Evolutionary conservation across 2,113 vertebrate genomes (phyloP), one percentile per base, ranked within the genome.

Genomic region (Carassius auratus): DNA sequence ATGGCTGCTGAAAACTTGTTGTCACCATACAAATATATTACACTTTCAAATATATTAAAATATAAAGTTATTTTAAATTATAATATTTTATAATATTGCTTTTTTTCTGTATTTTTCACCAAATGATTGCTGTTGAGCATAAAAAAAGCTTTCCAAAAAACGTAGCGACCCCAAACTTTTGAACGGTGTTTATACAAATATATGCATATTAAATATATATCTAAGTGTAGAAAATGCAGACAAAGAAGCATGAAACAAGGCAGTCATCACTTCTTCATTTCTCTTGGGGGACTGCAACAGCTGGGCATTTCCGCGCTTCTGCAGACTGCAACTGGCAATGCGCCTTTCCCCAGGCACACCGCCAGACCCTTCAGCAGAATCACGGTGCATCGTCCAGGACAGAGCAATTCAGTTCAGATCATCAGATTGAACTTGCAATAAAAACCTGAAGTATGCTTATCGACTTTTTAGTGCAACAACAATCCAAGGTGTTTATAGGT

Each of bases 211-310:
- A 61, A 9, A 52, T 9, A 61, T n/a, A n/a, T 61, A 4, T 61
- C 19, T 73, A 9, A 8, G 69, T 73, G 19, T 23, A 59, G 90
- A 90, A 88, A 83, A 0, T 76, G 73, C 14, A 84, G 62, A 55
- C 23, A 30, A 76, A 92, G 81, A 87, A n/a, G 57, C 57, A 8
- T 90, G 85, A 81, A 90, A 90, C 84, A 77, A 62, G 84, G 81
- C 71, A 86, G 55, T 89, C 86, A 88, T 90, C 87, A 50, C 26
- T 79, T n/a, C n/a, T n/a, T n/a, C n/a, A 88, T 90, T 87, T 89
- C 14, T 85, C n/a, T 33, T 57, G 38, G 90, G 89, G 71, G 83
- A 80, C 83, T 81, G 84, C 90, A 92, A 92, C 93, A 92, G 92
- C 90, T 92, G 91, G 87, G 79, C 83, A 90, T 92, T 92, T 90